These are phyloP conservation scores for Tineola bisselliella DNA, from an alignment of 2,888 invertebrate genomes.

Conservation along the genomic window DNA sequence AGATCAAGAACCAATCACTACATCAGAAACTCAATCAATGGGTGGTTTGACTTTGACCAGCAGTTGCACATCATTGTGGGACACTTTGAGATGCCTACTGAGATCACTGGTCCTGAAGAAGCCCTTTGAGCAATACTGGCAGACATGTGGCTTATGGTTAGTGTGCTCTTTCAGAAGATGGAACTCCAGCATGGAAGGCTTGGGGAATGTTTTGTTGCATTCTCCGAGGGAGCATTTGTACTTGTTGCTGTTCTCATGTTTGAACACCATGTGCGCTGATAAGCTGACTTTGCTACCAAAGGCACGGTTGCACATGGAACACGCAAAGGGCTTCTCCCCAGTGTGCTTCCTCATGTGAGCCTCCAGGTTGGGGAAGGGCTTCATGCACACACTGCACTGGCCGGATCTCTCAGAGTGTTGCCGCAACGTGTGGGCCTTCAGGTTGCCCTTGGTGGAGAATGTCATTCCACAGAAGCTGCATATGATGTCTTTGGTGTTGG, in stretches of 20 bases:
- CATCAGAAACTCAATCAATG: slow-evolving; percentile 11
- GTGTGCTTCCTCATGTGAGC: slow-evolving; percentile 69
- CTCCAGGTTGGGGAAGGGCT: slow-evolving; percentile 63
- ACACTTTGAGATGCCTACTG: slow-evolving; percentile 44
- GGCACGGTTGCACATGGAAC: slow-evolving; percentile 41
- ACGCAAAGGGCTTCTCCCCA: slow-evolving; percentile 57
- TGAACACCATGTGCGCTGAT: slow-evolving; percentile 45
- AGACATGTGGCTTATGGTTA: slow-evolving; percentile 51
- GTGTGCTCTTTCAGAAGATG: slow-evolving; percentile 56
- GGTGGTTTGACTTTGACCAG: slow-evolving; percentile 23
- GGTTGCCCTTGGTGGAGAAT: slow-evolving; percentile 61
- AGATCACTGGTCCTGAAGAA: slow-evolving; percentile 54
- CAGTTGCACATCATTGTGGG: slow-evolving; percentile 34
- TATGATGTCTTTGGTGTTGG: slow-evolving; percentile 47
- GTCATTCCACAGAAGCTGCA: slow-evolving; percentile 55
- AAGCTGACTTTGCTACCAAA: slow-evolving; percentile 44
- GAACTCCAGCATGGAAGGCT: slow-evolving; percentile 51
- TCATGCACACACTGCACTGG: slow-evolving; percentile 58
- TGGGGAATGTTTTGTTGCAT: slow-evolving; percentile 49
- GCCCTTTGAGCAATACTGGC: slow-evolving; percentile 49
- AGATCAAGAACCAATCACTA: too few relatives aligned
- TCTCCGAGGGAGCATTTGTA: slow-evolving; percentile 52
- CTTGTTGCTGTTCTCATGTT: slow-evolving; percentile 49
- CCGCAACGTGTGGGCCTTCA: slow-evolving; percentile 61
- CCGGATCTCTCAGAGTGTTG: slow-evolving; percentile 68